Evolutionary conservation across 2,797 vertebrate species (phyloP), one percentile per base, ranked within the genome.

Genomic region (Tenualosa thibaudeaui): DNA sequence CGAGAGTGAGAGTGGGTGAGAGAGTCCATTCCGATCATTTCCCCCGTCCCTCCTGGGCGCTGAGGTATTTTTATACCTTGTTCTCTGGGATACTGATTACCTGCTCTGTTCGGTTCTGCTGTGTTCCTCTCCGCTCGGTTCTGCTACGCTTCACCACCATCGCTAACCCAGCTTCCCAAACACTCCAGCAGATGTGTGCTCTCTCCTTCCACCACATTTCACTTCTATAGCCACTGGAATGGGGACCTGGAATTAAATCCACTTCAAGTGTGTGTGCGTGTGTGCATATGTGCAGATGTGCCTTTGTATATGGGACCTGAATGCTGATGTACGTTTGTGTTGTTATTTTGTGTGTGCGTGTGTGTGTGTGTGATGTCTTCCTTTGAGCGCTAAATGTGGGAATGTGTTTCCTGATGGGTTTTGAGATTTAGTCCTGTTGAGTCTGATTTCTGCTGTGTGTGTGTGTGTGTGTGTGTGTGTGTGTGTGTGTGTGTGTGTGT

Each of bases 201-300:
- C 91, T 93, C 91, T 90, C 91, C 89, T 91, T 88, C 90, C 89
- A 89, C 87, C 93, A 92, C 91, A 88, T 90, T 85, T 92, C 91
- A 93, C 91, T 94, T 91, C 92, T 93, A 89, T 87, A 88, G 88
- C 81, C 86, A 75, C 87, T 93, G 88, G 87, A 88, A 88, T 62
- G 89, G 62, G 87, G 88, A 85, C 85, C 82, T 86, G 85, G 81
- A 88, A 85, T 84, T 90, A 90, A 93, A 89, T 84, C 83, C 22
- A 15, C 65, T 12, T 62, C 8, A 17, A 83, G 84, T 88, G 62
- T 68, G 62, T 68, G 62, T 37, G 62, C 40, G 12, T 71, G 65
- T 71, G 26, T 68, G 65, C 2, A 8, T 31, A 26, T 13, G 65
- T 68, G 65, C 15, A 12, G 1, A 1, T 68, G 65, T 68, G n/a